Base-by-base conservation (phyloP, 2,888 invertebrate genomes). In the Agrochola macilenta region DNA sequence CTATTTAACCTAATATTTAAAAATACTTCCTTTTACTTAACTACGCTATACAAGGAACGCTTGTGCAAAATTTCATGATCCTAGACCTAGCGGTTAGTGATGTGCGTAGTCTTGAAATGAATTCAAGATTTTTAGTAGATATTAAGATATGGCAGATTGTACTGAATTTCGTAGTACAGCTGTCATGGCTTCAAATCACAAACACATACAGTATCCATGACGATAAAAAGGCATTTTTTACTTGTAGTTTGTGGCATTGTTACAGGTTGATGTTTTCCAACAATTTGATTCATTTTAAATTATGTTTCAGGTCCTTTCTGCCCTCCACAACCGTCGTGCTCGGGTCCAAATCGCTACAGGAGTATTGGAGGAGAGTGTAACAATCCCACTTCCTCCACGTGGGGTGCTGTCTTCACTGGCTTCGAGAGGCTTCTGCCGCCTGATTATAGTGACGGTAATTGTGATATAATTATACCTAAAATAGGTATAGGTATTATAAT, bases 281-380 rank as follows among this genome's bases (percentile, higher is more conserved):
- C 46, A 46, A 58, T 26, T 58, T 26, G 1, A 23, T 20, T 12
- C 35, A 4, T n/a, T 12, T 4, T 3, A 35, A 39, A 39, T 39
- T 39, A 58, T 57, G 4, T 61, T 54, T 30, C 87, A 96, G 96
- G 93, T 68, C 94, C 96, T 73, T 94, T 95, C 92, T 91, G 95
- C 86, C 95, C 93, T 0, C 89, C 94, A 5, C 92, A 90, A 7
- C 96, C 96, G 0, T 72, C 88, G 0, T 98, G 98, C 86, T 93
- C 95, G 0, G 80, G 93, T 0, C 92, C 93, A 0, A 93, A 91
- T 20, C 97, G 97, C 74, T 98, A 98, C 93, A 97, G 99, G 74
- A 97, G 97, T 3, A 94, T 98, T 35, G 98, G 98, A 90, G 99
- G 99, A 0, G 97, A 98, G 20, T 99, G 99, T 92, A 99, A 99